phyloP scores from a whole-genome alignment of 2,113 vertebrate species.

The Bothrops jararaca region DNA sequence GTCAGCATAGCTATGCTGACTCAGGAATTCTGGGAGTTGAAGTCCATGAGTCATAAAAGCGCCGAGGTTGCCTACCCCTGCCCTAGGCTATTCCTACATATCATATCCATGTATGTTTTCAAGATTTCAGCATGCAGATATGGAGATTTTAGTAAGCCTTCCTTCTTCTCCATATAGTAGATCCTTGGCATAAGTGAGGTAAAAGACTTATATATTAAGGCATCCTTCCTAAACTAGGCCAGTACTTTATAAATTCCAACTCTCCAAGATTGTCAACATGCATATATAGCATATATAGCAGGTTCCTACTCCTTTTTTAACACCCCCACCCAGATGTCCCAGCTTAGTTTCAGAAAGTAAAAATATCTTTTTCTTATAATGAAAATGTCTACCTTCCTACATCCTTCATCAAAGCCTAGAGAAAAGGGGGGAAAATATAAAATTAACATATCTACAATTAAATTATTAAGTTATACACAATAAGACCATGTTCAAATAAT shows the following conservation, averaged over 20 bases:
- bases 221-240: neutral
- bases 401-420: neutral
- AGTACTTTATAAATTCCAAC: neutral
- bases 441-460: neutral
- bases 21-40: too few species aligned
- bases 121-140: neutral
- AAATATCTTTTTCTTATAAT: neutral
- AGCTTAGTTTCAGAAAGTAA: neutral
- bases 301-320: neutral
- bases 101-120: neutral
- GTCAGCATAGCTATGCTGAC: too few species aligned
- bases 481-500: neutral
- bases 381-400: neutral
- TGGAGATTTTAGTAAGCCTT: neutral
- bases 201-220: neutral
- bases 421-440: rapidly evolving
- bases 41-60: too few species aligned
- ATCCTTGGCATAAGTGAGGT: neutral
- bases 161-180: neutral
- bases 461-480: constrained; percentile 22
- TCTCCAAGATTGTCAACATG: too few species aligned
- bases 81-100: neutral
- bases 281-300: neutral
- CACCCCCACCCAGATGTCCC: neutral
- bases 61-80: too few species aligned